These are phyloP conservation scores for Cricetomys ansorgei DNA, from an alignment of 2,113 vertebrate species.

Conservation along the genomic window DNA sequence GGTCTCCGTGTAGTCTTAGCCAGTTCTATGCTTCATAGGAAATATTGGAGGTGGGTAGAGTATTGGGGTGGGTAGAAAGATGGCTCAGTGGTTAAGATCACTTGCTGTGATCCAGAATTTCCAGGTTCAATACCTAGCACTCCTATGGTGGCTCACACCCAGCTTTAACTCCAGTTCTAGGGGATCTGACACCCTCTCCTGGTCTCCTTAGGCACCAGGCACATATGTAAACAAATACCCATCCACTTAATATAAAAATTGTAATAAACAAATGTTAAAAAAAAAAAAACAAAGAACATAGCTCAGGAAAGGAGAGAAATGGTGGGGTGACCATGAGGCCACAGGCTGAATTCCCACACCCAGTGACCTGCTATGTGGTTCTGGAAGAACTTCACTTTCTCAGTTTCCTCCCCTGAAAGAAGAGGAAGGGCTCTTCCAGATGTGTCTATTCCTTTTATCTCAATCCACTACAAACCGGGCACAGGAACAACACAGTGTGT, in stretches of 20 bases:
- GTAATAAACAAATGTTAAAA: background rate
- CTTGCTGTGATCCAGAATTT: background rate
- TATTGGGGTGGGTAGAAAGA: background rate
- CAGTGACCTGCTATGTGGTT: background rate
- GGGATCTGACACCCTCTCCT: background rate
- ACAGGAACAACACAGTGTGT: background rate
- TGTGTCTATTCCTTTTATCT: background rate
- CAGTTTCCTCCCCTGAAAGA: background rate
- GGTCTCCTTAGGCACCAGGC: background rate
- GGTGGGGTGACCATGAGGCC: background rate
- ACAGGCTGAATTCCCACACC: background rate
- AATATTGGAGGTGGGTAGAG: background rate
- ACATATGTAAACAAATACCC: background rate
- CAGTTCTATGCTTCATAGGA: slow-evolving; percentile 1
- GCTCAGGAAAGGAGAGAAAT: background rate
- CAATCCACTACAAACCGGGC: background rate
- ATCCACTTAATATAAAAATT: background rate
- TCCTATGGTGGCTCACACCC: background rate
- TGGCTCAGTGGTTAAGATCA: background rate
- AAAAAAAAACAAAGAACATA: background rate
- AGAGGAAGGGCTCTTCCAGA: background rate
- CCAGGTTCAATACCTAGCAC: background rate
- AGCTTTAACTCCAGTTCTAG: background rate
- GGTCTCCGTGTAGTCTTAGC: background rate
- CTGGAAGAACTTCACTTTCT: background rate